These are phyloP conservation scores for Autographa pulchrina DNA, from an alignment of 2,888 invertebrate genomes.

Conservation along the genomic window DNA sequence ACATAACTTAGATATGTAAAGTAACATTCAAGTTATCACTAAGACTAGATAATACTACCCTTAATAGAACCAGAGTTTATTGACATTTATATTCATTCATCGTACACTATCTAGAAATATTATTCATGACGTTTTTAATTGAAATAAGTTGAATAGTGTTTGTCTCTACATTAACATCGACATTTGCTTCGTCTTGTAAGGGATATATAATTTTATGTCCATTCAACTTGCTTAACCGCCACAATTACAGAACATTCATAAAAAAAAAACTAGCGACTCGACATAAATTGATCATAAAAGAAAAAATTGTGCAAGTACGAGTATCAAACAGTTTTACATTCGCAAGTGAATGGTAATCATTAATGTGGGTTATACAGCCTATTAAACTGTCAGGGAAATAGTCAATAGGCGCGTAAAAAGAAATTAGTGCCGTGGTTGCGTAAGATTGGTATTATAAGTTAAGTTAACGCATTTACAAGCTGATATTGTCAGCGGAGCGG, in stretches of 20 bases:
- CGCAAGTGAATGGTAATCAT: conserved; percentile 54
- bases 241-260: conserved; percentile 39
- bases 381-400: conserved; percentile 68
- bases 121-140: conserved; percentile 19
- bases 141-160: conserved; percentile 19
- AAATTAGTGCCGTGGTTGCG: conserved; percentile 60
- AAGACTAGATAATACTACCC: neutral
- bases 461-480: conserved; percentile 52
- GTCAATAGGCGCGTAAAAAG: conserved; percentile 61
- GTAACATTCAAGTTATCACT: neutral
- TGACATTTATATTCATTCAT: neutral
- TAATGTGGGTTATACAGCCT: conserved; percentile 57
- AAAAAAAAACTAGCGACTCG: conserved; percentile 52
- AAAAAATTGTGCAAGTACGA: conserved; percentile 39
- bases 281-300: conserved; percentile 57
- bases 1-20: too few relatives aligned
- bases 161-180: conserved; percentile 19
- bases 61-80: neutral
- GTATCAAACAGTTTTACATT: conserved; percentile 56
- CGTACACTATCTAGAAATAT: conserved; percentile 16
- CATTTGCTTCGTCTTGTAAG: conserved; percentile 29
- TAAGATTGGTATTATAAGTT: conserved; percentile 56
- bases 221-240: conserved; percentile 38
- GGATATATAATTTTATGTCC: conserved; percentile 30
- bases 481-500: conserved; percentile 56